Evolutionary conservation across 2,113 vertebrate genomes (phyloP).

Genomic region (Micronycteris hirsuta): DNA sequence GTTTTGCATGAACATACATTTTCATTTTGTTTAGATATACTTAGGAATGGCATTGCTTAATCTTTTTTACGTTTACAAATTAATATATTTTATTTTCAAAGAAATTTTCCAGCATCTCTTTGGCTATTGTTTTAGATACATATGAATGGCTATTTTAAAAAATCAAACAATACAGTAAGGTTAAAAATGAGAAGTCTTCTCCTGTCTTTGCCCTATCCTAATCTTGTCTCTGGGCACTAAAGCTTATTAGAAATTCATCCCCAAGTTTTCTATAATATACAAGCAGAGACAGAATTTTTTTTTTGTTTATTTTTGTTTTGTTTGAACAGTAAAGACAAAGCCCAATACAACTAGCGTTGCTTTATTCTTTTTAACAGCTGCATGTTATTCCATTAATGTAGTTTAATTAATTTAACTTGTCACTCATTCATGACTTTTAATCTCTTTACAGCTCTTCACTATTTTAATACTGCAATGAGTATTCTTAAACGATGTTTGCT

Average conservation of each 20-base stretch:
- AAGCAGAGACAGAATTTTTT: background rate
- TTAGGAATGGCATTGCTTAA: background rate
- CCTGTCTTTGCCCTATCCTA: background rate
- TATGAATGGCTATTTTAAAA: background rate
- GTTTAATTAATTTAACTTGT: background rate
- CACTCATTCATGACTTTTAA: background rate
- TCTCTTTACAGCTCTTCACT: background rate
- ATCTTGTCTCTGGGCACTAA: background rate
- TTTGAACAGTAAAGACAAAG: background rate
- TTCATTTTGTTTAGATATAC: background rate
- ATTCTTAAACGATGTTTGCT: background rate
- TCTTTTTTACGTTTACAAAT: background rate
- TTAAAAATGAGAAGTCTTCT: background rate
- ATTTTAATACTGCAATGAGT: background rate
- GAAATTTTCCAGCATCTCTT: background rate
- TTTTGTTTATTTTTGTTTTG: background rate
- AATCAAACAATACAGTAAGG: background rate
- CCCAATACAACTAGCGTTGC: background rate
- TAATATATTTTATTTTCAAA: slow-evolving; percentile 1
- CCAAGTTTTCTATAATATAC: background rate
- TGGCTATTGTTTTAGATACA: background rate
- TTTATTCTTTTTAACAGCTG: slow-evolving; percentile 21
- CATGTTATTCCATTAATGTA: background rate
- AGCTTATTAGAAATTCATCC: background rate
- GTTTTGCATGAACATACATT: background rate